These are phyloP conservation scores for Zosterops hypoxanthus DNA, from an alignment of 2,113 vertebrate species.

Conservation along the genomic window DNA sequence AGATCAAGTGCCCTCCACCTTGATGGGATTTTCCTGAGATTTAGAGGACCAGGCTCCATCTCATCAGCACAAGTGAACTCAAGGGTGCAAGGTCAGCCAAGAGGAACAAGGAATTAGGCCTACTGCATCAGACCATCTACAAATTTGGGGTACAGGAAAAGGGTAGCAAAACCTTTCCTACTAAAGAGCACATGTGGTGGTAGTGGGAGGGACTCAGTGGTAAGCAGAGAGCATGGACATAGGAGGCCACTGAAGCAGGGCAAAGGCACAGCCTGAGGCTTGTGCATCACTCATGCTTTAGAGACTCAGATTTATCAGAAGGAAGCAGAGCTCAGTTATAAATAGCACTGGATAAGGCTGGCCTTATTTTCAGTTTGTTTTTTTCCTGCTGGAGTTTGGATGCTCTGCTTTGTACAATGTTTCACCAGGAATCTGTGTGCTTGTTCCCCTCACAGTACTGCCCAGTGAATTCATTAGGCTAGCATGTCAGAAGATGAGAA, in stretches of 20 bases:
- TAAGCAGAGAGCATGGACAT: neutral
- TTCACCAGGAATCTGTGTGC: neutral
- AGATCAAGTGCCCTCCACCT: neutral
- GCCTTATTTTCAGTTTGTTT: slow-evolving; percentile 1
- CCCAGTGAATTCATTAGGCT: neutral
- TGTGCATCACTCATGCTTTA: neutral
- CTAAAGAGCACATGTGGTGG: neutral
- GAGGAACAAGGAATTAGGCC: neutral
- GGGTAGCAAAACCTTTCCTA: neutral
- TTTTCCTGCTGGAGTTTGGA: neutral
- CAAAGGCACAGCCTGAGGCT: neutral
- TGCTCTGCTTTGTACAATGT: neutral
- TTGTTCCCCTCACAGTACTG: neutral
- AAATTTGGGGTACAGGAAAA: neutral
- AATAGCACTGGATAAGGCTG: slow-evolving; percentile 16
- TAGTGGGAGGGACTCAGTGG: neutral
- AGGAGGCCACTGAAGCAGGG: neutral
- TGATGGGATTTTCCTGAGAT: neutral
- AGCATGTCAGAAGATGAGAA: neutral
- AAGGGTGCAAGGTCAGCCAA: neutral
- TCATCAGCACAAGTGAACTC: neutral
- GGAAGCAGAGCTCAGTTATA: slow-evolving; percentile 25
- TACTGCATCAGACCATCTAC: neutral
- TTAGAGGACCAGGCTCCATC: neutral
- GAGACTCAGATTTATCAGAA: neutral